Evolutionary conservation across 2,113 vertebrate genomes (phyloP).

Genomic region (Hypanus sabinus): DNA sequence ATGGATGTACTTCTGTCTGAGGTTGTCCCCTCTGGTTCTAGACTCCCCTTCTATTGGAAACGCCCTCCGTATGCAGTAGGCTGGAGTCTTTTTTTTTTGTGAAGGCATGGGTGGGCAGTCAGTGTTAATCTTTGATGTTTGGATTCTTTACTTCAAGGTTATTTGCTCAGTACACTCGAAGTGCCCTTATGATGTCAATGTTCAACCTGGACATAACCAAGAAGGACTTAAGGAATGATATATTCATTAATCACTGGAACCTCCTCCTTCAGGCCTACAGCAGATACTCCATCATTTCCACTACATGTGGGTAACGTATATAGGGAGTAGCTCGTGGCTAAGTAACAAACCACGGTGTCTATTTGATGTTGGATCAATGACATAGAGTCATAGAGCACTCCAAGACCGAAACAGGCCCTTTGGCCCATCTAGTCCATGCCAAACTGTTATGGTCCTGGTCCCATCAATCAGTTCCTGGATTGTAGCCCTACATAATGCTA

Average conservation of each 20-base stretch:
- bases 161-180: background rate
- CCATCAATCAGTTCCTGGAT: too few relatives aligned
- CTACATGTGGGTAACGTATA: slow-evolving; percentile 3
- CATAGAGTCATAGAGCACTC: too few relatives aligned
- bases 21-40: too few relatives aligned
- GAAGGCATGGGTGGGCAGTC: too few relatives aligned
- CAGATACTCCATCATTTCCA: background rate
- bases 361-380: background rate
- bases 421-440: too few relatives aligned
- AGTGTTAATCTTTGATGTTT: background rate
- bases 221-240: background rate
- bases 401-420: too few relatives aligned
- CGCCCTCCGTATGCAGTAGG: too few relatives aligned
- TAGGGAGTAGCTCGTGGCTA: background rate
- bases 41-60: too few relatives aligned
- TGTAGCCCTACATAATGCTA: too few relatives aligned
- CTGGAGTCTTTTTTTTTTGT: too few relatives aligned
- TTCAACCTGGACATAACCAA: background rate
- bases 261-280: background rate
- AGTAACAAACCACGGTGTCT: background rate
- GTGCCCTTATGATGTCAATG: background rate
- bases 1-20: too few relatives aligned
- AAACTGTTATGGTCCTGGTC: too few relatives aligned
- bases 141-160: background rate
- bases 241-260: background rate